Percentiles rank a stretch among this genome's conserved stretches.
Conservation (phyloP, 1,140 invertebrate species). For the Cydia strobilella region DNA sequence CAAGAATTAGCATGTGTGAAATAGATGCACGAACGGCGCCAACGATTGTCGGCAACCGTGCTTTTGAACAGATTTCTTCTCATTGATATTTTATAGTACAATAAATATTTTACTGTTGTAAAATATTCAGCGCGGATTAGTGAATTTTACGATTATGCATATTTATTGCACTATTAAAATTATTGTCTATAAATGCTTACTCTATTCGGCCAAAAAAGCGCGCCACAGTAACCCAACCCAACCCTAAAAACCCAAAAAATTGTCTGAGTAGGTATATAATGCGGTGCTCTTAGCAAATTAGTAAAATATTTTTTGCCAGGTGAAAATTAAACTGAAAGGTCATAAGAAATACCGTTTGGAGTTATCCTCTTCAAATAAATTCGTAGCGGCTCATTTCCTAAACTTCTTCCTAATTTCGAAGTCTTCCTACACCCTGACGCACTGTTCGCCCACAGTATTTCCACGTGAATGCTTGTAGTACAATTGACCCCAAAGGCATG, state of each 20-base stretch:
- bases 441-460: not conserved
- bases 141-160: not conserved
- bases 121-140: constrained; percentile 17
- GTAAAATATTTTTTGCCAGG: too few relatives aligned
- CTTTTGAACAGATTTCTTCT: constrained; percentile 31
- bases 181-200: constrained; percentile 18
- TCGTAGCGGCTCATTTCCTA: not conserved
- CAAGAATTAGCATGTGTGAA: not conserved
- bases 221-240: too few relatives aligned
- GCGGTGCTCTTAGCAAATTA: too few relatives aligned
- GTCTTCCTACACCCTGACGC: not conserved
- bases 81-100: constrained; percentile 58
- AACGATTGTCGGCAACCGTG: not conserved
- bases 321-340: not conserved
- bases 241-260: too few relatives aligned
- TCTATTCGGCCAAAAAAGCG: not conserved
- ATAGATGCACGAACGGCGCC: not conserved
- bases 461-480: not conserved
- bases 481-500: not conserved
- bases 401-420: not conserved
- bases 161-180: constrained; percentile 8
- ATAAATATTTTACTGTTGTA: constrained; percentile 59
- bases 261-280: too few relatives aligned
- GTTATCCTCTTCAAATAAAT: not conserved
- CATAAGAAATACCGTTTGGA: not conserved